Evolutionary conservation across 2,797 vertebrate species (phyloP).

Genomic region (Silurus lanzhouensis): DNA sequence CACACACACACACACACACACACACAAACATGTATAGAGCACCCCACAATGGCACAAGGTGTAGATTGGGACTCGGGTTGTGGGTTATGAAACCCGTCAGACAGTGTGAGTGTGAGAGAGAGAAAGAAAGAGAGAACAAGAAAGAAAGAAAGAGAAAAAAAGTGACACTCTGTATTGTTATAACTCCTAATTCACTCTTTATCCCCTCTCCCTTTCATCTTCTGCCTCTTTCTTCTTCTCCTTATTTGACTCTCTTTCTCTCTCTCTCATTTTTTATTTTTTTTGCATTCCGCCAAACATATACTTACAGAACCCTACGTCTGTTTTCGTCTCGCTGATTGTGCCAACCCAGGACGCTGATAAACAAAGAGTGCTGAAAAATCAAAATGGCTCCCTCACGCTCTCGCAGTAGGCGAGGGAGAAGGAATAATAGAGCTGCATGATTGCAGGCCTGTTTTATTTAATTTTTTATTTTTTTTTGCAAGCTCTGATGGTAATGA

Average conservation of each 20-base stretch:
- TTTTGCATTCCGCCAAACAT: neutral
- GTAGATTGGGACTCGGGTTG: constrained; percentile 67
- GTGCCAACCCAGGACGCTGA: constrained; percentile 23
- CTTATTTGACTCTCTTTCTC: neutral
- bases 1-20: constrained; percentile 1
- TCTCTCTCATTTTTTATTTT: neutral
- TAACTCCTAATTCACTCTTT: constrained; percentile 14
- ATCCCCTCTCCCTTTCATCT: neutral
- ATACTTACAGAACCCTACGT: neutral
- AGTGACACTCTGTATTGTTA: neutral
- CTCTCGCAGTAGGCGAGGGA: neutral
- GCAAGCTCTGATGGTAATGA: constrained; percentile 41
- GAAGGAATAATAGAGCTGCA: constrained; percentile 1
- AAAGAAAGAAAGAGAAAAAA: neutral
- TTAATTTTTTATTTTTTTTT: no score
- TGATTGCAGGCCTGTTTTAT: constrained; percentile 45
- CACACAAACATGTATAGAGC: neutral
- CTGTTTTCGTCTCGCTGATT: neutral
- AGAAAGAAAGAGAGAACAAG: constrained; percentile 39
- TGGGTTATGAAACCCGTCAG: constrained; percentile 71
- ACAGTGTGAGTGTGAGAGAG: constrained; percentile 55
- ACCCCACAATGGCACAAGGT: constrained; percentile 46
- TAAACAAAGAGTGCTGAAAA: constrained; percentile 44
- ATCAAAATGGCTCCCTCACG: constrained; percentile 23
- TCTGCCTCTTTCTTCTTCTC: constrained; percentile 2